Evolutionary conservation across 2,888 invertebrate genomes (phyloP).

Genomic region (Brachycybe producta): DNA sequence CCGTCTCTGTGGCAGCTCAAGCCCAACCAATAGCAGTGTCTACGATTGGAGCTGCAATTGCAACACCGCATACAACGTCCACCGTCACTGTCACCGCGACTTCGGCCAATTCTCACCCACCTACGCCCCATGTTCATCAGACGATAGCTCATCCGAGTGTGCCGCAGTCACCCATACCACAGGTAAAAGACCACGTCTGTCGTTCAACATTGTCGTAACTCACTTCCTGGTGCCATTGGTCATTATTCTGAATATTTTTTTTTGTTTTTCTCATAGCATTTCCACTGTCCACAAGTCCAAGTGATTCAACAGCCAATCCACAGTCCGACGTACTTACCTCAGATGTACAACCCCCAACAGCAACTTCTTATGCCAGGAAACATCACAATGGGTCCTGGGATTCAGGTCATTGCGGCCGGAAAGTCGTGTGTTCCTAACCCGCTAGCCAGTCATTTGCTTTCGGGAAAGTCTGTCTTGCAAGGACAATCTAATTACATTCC

Average conservation of each 20-base stretch:
- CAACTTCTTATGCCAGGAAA: conserved; percentile 65
- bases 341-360: conserved; percentile 66
- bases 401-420: conserved; percentile 68
- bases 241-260: background rate
- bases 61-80: conserved; percentile 2
- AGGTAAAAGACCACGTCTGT: conserved; percentile 8
- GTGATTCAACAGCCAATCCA: conserved; percentile 62
- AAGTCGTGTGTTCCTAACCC: conserved; percentile 68
- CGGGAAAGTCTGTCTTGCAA: conserved; percentile 56
- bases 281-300: conserved; percentile 45
- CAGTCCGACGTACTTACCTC: conserved; percentile 60
- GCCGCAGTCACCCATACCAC: conserved; percentile 18
- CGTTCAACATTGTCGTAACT: background rate
- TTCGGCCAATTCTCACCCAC: conserved; percentile 12
- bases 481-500: conserved; percentile 52
- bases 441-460: conserved; percentile 66
- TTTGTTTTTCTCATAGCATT: conserved; percentile 4
- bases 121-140: conserved; percentile 13
- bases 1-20: too few relatives aligned
- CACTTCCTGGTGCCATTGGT: background rate
- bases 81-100: background rate
- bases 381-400: conserved; percentile 60
- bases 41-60: too few relatives aligned
- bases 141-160: conserved; percentile 17
- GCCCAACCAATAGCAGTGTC: too few relatives aligned